These are phyloP conservation scores for Acrossocheilus wenchowensis DNA, from an alignment of 2,797 vertebrate species.

Conservation along the genomic window DNA sequence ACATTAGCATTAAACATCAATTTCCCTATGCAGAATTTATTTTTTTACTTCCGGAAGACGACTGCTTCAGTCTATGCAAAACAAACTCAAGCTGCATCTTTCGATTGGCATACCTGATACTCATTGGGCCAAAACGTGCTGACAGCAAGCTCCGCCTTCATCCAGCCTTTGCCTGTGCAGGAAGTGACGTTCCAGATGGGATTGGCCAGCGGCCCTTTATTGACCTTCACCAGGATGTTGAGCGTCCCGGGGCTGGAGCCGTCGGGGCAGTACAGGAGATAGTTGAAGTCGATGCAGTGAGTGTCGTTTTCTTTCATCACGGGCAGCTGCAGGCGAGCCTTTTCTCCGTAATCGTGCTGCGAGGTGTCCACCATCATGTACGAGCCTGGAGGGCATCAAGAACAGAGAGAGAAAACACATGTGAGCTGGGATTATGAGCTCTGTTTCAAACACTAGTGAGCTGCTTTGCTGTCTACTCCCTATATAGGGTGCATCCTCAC, in stretches of 20 bases:
- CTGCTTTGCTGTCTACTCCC: background rate
- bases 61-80: background rate
- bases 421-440: background rate
- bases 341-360: slow-evolving; percentile 90
- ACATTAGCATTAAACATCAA: background rate
- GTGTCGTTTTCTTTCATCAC: slow-evolving; percentile 99
- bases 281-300: slow-evolving; percentile 98
- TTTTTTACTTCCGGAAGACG: background rate
- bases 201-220: slow-evolving; percentile 94
- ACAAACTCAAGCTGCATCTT: background rate
- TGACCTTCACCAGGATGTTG: slow-evolving; percentile 95
- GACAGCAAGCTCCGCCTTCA: slow-evolving; percentile 93
- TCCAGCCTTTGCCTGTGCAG: slow-evolving; percentile 94
- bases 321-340: slow-evolving; percentile 92
- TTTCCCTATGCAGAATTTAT: background rate
- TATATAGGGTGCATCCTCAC: background rate
- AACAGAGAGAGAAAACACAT: background rate
- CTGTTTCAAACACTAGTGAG: background rate
- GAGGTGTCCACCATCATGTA: slow-evolving; percentile 97
- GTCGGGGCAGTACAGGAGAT: slow-evolving; percentile 89
- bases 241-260: slow-evolving; percentile 89
- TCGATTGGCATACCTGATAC: slow-evolving; percentile 87
- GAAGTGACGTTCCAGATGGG: slow-evolving; percentile 97
- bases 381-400: slow-evolving; percentile 79
- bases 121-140: slow-evolving; percentile 99